Evolutionary conservation across 1,140 invertebrate species (phyloP).

Genomic region (Bombus confusus): DNA sequence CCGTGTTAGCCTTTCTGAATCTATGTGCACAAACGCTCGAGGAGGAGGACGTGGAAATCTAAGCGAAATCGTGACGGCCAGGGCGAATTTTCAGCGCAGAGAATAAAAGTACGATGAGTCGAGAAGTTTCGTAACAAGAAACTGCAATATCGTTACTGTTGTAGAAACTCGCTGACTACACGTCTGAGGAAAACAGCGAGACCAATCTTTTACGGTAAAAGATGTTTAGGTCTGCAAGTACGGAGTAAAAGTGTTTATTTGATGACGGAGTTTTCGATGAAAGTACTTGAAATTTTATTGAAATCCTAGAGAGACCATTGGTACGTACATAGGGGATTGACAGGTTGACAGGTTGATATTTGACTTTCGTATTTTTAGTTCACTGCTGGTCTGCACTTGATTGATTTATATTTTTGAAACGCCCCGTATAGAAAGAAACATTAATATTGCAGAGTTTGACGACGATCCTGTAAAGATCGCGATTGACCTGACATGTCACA

Average conservation of each 20-base stretch:
- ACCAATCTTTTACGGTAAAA: background rate
- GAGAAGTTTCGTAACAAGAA: background rate
- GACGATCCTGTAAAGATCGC: too few species aligned
- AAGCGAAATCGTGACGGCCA: slow-evolving; percentile 20
- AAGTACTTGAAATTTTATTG: background rate
- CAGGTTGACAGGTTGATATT: background rate
- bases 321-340: background rate
- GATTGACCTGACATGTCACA: too few species aligned
- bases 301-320: background rate
- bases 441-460: too few species aligned
- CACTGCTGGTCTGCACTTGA: background rate
- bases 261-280: background rate
- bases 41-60: background rate
- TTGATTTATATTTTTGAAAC: too few species aligned
- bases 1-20: slow-evolving; percentile 2
- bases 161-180: background rate
- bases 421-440: too few species aligned
- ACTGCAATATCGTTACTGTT: background rate
- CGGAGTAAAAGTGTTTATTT: background rate
- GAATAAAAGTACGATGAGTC: background rate
- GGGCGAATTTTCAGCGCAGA: background rate
- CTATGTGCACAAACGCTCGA: background rate
- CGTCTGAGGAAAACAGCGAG: background rate
- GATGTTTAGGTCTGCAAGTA: background rate
- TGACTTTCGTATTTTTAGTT: background rate